Evolutionary conservation across 1,140 invertebrate species (phyloP).

Genomic region (Patella vulgata): DNA sequence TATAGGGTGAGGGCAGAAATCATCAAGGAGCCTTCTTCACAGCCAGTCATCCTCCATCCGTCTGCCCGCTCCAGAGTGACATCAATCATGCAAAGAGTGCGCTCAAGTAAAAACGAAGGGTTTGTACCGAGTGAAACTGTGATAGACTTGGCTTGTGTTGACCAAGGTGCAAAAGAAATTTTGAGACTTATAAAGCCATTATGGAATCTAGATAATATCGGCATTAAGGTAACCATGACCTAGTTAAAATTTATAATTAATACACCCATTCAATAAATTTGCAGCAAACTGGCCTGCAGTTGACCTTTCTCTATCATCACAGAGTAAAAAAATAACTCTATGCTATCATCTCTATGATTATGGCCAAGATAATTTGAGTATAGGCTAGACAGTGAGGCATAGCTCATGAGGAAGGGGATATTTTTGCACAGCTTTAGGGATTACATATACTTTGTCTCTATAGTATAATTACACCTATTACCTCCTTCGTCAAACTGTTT

Average conservation of each 20-base stretch:
- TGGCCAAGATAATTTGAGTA: too few relatives aligned
- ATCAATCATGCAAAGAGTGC: too few relatives aligned
- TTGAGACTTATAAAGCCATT: neutral
- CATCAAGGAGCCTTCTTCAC: too few relatives aligned
- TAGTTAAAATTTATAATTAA: slow-evolving; percentile 1
- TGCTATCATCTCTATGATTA: too few relatives aligned
- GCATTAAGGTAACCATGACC: slow-evolving; percentile 7
- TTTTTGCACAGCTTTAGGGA: too few relatives aligned
- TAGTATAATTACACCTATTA: neutral
- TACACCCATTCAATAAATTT: neutral
- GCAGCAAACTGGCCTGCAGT: neutral
- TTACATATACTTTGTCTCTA: neutral
- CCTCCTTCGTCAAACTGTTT: neutral
- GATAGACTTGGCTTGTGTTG: neutral
- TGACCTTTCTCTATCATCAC: neutral
- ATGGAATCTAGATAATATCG: slow-evolving; percentile 6
- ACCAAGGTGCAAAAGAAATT: slow-evolving; percentile 7
- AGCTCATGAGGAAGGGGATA: too few relatives aligned
- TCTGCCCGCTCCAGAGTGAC: too few relatives aligned
- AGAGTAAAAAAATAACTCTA: neutral
- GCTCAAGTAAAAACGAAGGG: too few relatives aligned
- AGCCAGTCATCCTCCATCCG: too few relatives aligned
- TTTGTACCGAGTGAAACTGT: too few relatives aligned
- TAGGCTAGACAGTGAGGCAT: too few relatives aligned
- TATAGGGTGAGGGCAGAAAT: too few relatives aligned